Percentiles rank a stretch among this genome's conserved stretches.
Conservation (phyloP, 2,888 invertebrate genomes). For the Melanchra persicariae region DNA sequence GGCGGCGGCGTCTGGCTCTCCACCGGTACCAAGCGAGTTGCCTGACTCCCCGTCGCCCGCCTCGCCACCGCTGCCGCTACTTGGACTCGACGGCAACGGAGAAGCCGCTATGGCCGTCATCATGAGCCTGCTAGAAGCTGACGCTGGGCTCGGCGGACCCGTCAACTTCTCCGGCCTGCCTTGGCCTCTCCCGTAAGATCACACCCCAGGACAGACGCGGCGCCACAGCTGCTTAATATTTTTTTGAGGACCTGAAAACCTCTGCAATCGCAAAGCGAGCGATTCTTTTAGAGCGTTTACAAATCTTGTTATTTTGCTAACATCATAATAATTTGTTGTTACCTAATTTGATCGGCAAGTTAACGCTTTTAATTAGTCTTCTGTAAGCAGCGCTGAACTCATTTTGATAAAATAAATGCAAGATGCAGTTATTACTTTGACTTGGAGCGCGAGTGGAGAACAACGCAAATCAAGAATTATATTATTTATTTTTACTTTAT, state of each 20-base stretch:
- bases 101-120: constrained; percentile 98
- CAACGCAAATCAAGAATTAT: background rate
- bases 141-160: constrained; percentile 96
- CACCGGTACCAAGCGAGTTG: constrained; percentile 55
- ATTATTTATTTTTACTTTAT: constrained; percentile 18
- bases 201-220: background rate
- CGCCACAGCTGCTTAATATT: background rate
- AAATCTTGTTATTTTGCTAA: constrained; percentile 9
- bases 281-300: background rate
- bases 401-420: background rate
- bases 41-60: constrained; percentile 62
- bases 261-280: background rate
- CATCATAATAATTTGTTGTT: constrained; percentile 1
- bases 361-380: background rate
- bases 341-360: background rate
- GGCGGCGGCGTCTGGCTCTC: constrained; percentile 71
- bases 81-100: constrained; percentile 93
- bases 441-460: background rate
- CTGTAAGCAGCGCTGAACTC: background rate
- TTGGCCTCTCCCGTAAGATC: constrained; percentile 94
- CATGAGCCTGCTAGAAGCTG: constrained; percentile 97
- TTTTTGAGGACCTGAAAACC: constrained; percentile 4
- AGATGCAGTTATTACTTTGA: background rate
- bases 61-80: constrained; percentile 77
- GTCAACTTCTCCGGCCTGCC: constrained; percentile 96